Percentiles rank a stretch among this genome's conserved stretches.
phyloP scores from a whole-genome alignment of 1,140 invertebrate species.

The Heliothis subflexa region DNA sequence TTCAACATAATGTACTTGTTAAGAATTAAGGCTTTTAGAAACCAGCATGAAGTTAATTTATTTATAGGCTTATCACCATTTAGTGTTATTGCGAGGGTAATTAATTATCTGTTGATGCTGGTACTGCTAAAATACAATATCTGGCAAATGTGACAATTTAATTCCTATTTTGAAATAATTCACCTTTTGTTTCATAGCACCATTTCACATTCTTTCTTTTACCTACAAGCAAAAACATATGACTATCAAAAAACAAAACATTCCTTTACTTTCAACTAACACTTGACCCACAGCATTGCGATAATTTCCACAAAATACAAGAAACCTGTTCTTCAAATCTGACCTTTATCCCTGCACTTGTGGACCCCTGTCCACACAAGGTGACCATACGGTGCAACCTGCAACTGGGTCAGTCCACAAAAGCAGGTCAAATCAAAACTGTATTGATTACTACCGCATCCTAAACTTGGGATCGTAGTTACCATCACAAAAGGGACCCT shows the following conservation, averaged over 20 bases:
- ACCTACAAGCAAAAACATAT: too few relatives aligned
- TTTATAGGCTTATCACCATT: too few relatives aligned
- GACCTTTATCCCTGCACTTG: conserved; percentile 43
- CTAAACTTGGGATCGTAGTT: conserved; percentile 61
- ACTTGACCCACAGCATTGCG: neutral
- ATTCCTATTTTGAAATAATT: too few relatives aligned
- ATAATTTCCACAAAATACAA: neutral
- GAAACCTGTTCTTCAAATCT: conserved; percentile 14
- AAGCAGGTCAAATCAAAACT: conserved; percentile 61
- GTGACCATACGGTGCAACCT: conserved; percentile 71
- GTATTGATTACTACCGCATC: conserved; percentile 69
- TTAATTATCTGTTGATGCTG: too few relatives aligned
- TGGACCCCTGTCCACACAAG: conserved; percentile 38
- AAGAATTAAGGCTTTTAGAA: neutral
- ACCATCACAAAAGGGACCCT: conserved; percentile 74
- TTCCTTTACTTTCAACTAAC: too few relatives aligned
- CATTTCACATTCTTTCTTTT: too few relatives aligned
- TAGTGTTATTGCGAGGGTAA: too few relatives aligned
- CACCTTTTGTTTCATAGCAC: too few relatives aligned
- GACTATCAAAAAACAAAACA: too few relatives aligned
- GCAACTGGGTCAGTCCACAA: conserved; percentile 73
- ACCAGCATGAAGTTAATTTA: too few relatives aligned
- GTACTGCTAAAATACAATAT: too few relatives aligned
- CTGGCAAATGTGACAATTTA: too few relatives aligned
- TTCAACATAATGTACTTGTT: conserved; percentile 10